Conservation (phyloP, 2,113 vertebrate species). For the Fulmarus glacialis region DNA sequence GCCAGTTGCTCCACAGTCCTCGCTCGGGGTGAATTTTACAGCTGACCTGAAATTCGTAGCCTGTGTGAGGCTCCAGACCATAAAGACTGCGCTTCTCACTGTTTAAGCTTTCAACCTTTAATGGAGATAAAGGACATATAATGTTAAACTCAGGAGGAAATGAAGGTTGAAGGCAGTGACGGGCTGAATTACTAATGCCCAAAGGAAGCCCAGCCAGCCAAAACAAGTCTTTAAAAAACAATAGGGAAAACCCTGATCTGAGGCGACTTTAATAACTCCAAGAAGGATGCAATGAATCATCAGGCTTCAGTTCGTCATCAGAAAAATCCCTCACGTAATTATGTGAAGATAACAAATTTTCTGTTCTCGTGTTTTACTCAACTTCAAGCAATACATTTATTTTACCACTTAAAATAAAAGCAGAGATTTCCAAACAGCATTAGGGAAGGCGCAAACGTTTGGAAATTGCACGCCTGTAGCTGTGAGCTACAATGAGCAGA, state of each 20-base stretch:
- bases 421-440: not conserved
- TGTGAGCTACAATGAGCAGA: not conserved
- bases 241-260: not conserved
- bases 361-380: not conserved
- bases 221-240: fast-evolving
- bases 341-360: fast-evolving
- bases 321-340: not conserved
- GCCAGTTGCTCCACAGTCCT: constrained; percentile 79
- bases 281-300: not conserved
- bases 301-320: not conserved
- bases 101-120: constrained; percentile 40
- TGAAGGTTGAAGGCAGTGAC: fast-evolving
- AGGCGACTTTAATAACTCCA: not conserved
- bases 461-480: not conserved
- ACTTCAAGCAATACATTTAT: fast-evolving
- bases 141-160: fast-evolving
- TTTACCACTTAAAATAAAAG: not conserved
- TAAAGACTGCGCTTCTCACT: not conserved
- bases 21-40: constrained; percentile 42
- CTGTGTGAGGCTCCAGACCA: constrained; percentile 65
- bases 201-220: not conserved
- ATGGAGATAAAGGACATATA: fast-evolving
- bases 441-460: not conserved
- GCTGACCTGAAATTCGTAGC: constrained; percentile 76
- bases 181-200: not conserved